These are phyloP conservation scores for Rhyzopertha dominica DNA, from an alignment of 1,140 invertebrate species.

Conservation along the genomic window DNA sequence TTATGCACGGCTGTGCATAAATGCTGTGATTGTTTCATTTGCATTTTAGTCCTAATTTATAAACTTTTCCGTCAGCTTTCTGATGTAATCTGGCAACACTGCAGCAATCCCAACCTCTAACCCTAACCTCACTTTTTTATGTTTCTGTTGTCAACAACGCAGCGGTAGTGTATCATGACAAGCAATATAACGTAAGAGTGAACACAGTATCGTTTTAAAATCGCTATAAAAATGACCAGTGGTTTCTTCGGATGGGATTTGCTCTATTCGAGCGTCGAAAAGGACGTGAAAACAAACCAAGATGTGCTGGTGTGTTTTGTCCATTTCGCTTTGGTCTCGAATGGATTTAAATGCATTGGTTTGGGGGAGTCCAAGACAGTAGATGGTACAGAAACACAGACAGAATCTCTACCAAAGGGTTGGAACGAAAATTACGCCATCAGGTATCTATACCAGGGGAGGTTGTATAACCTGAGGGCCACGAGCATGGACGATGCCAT, in stretches of 20 bases:
- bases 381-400: conserved; percentile 54
- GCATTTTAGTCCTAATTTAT: too few species aligned
- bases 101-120: too few species aligned
- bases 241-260: conserved; percentile 70
- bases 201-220: too few species aligned
- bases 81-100: too few species aligned
- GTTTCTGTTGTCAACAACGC: too few species aligned
- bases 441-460: conserved; percentile 59
- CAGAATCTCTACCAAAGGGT: conserved; percentile 61
- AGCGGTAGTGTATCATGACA: too few species aligned
- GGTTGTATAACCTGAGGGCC: conserved; percentile 63
- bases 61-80: too few species aligned
- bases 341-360: conserved; percentile 66
- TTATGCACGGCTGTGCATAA: too few species aligned
- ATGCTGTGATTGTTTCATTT: too few species aligned
- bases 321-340: conserved; percentile 67
- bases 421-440: conserved; percentile 66
- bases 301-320: conserved; percentile 64
- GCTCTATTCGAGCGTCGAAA: conserved; percentile 57
- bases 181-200: too few species aligned
- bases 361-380: conserved; percentile 64
- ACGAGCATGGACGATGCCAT: conserved; percentile 43
- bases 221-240: conserved; percentile 29
- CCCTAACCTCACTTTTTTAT: too few species aligned
- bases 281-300: conserved; percentile 59